A percentile compares a stretch with the other conserved stretches of the same genome.
phyloP scores from a whole-genome alignment of 2,888 invertebrate species.

The Ceriagrion tenellum region DNA sequence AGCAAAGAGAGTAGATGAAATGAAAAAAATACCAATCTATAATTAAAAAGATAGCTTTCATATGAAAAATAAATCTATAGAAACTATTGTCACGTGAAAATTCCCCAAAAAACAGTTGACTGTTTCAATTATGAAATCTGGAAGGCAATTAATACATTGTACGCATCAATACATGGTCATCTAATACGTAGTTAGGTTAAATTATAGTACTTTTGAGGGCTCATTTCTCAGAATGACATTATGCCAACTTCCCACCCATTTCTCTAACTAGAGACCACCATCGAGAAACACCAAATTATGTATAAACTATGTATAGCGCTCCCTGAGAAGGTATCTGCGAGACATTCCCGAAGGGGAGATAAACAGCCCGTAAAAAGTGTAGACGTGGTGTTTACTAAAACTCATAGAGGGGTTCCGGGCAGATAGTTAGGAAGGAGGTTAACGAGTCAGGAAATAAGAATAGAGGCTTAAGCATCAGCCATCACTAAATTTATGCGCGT shows the following conservation, averaged over 20 bases:
- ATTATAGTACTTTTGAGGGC: neutral
- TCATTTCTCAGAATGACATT: neutral
- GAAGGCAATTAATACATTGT: too few relatives aligned
- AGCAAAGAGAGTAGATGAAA: too few relatives aligned
- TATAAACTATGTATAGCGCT: neutral
- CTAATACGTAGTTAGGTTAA: too few relatives aligned
- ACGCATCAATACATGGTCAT: neutral
- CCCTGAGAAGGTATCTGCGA: neutral
- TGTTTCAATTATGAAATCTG: too few relatives aligned
- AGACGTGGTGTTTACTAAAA: slow-evolving; percentile 24
- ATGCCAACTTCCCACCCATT: neutral
- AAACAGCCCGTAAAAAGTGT: neutral
- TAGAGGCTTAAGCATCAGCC: slow-evolving; percentile 10
- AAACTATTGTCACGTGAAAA: too few relatives aligned
- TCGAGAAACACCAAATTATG: neutral
- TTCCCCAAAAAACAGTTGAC: too few relatives aligned
- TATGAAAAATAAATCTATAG: too few relatives aligned
- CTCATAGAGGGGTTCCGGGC: neutral
- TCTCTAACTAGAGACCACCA: neutral
- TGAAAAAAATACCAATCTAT: too few relatives aligned
- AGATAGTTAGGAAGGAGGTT: slow-evolving; percentile 29
- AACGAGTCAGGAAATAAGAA: neutral
- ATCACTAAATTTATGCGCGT: neutral
- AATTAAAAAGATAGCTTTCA: too few relatives aligned
- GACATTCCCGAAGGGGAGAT: neutral